These are phyloP conservation scores for Chalcosyrphus nemorum DNA, from an alignment of 2,888 invertebrate genomes.

Conservation along the genomic window DNA sequence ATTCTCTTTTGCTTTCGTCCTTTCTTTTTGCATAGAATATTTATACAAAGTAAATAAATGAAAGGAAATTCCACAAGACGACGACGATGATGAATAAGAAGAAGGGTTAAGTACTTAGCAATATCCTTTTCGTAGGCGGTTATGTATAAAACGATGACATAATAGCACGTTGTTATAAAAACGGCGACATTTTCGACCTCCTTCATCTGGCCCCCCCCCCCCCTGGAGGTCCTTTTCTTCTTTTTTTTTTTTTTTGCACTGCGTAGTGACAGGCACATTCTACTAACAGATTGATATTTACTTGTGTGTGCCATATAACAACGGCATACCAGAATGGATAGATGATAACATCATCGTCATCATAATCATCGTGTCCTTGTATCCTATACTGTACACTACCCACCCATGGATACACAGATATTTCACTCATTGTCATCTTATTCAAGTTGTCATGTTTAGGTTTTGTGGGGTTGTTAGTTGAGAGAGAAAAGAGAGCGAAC, in stretches of 20 bases:
- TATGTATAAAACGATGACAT: slow-evolving; percentile 44
- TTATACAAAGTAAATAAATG: slow-evolving; percentile 57
- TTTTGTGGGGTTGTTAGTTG: slow-evolving; percentile 32
- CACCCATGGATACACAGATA: slow-evolving; percentile 51
- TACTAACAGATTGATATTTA: slow-evolving; percentile 65
- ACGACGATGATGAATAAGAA: neutral
- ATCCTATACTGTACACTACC: slow-evolving; percentile 14
- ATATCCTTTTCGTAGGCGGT: slow-evolving; percentile 56
- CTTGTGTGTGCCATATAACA: slow-evolving; percentile 16
- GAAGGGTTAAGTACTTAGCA: slow-evolving; percentile 64
- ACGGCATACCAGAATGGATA: slow-evolving; percentile 46
- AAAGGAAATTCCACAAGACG: slow-evolving; percentile 44
- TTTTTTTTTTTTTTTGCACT: too few relatives aligned
- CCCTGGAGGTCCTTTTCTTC: slow-evolving; percentile 8
- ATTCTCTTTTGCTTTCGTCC: slow-evolving; percentile 6
- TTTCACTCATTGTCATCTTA: slow-evolving; percentile 65
- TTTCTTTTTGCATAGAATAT: slow-evolving; percentile 37
- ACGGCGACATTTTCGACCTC: slow-evolving; percentile 48
- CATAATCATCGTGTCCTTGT: slow-evolving; percentile 65
- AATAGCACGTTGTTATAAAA: slow-evolving; percentile 42
- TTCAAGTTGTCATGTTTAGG: slow-evolving; percentile 67
- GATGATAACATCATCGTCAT: slow-evolving; percentile 62
- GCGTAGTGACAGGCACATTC: slow-evolving; percentile 60
- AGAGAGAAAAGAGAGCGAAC: neutral
- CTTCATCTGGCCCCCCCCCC: neutral